Percentiles rank a stretch among this genome's conserved stretches.
Conservation (phyloP, 2,113 vertebrate species). For the Origma solitaria region DNA sequence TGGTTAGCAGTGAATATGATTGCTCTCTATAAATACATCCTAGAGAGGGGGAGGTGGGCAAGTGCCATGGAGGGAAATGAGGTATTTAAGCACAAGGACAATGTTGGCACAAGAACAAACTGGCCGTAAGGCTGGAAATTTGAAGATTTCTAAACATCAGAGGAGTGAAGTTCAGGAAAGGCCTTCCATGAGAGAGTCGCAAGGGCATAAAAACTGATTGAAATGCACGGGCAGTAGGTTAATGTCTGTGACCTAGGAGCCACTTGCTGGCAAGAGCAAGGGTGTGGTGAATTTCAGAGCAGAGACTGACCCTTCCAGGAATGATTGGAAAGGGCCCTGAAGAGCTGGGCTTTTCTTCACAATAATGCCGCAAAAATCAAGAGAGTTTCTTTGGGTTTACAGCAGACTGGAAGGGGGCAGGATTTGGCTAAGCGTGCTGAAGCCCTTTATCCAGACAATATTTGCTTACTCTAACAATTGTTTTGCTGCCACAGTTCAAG, state of each 20-base stretch:
- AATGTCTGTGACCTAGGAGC: not conserved
- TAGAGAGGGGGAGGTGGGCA: slow-evolving; percentile 24
- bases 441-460: not conserved
- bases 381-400: not conserved
- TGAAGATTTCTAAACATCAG: slow-evolving; percentile 46
- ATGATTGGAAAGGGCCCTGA: not conserved
- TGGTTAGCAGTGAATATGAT: not conserved
- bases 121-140: slow-evolving; percentile 23
- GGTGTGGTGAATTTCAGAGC: not conserved
- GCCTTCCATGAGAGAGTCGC: not conserved
- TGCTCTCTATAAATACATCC: slow-evolving; percentile 24
- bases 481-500: not conserved
- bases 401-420: not conserved
- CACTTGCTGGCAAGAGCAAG: not conserved
- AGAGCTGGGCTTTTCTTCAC: not conserved
- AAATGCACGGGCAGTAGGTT: not conserved
- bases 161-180: slow-evolving; percentile 36
- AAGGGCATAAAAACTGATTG: not conserved
- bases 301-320: slow-evolving; percentile 22
- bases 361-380: not conserved
- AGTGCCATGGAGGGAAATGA: not conserved
- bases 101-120: slow-evolving; percentile 63
- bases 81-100: slow-evolving; percentile 54
- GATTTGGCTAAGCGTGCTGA: not conserved
- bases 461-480: not conserved